Evolutionary conservation across 2,797 vertebrate genomes (phyloP).

Genomic region (Typhlichthys eigenmanni): DNA sequence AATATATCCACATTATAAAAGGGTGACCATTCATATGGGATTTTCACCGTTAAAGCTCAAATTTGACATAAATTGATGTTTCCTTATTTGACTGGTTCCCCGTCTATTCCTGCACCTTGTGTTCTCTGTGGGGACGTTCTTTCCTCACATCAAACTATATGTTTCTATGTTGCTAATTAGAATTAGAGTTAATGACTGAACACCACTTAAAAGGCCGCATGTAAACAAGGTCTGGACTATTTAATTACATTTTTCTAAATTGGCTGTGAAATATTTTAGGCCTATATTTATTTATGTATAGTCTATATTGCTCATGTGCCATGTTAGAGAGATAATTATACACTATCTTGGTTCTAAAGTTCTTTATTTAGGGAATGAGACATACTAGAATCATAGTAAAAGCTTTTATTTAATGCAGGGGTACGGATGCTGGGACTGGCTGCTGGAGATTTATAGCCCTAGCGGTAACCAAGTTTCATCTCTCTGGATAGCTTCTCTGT

Average conservation of each 20-base stretch:
- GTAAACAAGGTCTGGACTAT: too few relatives aligned
- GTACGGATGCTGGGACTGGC: not conserved
- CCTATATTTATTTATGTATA: not conserved
- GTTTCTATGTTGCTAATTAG: too few relatives aligned
- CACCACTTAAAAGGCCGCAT: too few relatives aligned
- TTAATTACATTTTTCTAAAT: too few relatives aligned
- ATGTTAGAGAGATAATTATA: not conserved
- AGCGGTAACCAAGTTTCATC: constrained; percentile 51
- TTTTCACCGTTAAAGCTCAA: not conserved
- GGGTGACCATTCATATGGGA: too few relatives aligned
- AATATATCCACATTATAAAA: too few relatives aligned
- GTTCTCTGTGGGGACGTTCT: not conserved
- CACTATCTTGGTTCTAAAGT: not conserved
- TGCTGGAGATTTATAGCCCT: constrained; percentile 49
- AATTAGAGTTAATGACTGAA: too few relatives aligned
- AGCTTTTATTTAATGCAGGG: constrained; percentile 22
- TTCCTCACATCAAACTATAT: too few relatives aligned
- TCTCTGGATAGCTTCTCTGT: constrained; percentile 30
- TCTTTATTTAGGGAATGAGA: constrained; percentile 18
- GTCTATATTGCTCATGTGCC: not conserved
- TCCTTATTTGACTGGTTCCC: not conserved
- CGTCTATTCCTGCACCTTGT: constrained; percentile 13
- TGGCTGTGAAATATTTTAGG: not conserved
- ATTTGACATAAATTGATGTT: not conserved
- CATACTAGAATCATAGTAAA: constrained; percentile 8